A percentile compares a stretch with the other conserved stretches of the same genome.
These are phyloP conservation scores for Drosophila acutilabella DNA, from an alignment of 2,888 invertebrate genomes.

Conservation along the genomic window DNA sequence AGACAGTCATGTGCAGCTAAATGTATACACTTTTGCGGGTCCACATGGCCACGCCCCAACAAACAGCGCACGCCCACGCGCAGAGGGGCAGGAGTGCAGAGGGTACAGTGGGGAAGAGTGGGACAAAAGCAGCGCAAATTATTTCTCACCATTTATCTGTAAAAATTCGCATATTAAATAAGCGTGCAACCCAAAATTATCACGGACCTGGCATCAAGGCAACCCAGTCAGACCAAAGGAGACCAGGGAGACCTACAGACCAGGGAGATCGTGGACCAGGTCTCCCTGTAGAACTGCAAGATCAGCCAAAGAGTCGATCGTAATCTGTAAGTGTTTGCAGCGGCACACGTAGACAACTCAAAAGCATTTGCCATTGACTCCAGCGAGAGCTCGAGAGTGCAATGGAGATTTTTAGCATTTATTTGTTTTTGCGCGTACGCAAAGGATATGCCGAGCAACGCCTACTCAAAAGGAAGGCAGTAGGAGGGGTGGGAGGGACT, in stretches of 20 bases:
- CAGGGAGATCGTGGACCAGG: constrained; percentile 18
- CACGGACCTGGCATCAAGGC: constrained; percentile 83
- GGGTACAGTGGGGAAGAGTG: constrained; percentile 2
- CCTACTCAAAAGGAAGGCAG: constrained; percentile 46
- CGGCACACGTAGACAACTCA: constrained; percentile 62
- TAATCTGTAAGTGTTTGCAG: constrained; percentile 77
- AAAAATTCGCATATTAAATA: constrained; percentile 84
- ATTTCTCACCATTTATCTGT: constrained; percentile 83
- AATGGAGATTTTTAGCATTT: constrained; percentile 53
- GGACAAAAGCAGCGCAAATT: constrained; percentile 77
- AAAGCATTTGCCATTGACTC: constrained; percentile 21
- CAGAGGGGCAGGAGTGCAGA: constrained; percentile 14
- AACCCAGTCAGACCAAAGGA: constrained; percentile 8
- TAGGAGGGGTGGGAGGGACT: not conserved
- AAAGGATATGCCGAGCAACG: constrained; percentile 74
- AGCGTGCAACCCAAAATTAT: constrained; percentile 84
- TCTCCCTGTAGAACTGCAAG: not conserved
- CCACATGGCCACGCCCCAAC: constrained; percentile 56
- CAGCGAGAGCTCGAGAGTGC: constrained; percentile 1
- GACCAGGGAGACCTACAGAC: constrained; percentile 4
- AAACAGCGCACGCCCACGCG: constrained; percentile 69
- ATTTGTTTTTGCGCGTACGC: constrained; percentile 77
- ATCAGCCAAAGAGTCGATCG: constrained; percentile 63
- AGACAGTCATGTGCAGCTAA: not conserved
- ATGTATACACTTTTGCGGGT: constrained; percentile 27